Evolutionary conservation across 2,113 vertebrate genomes (phyloP).

Genomic region (Eleginops maclovinus): DNA sequence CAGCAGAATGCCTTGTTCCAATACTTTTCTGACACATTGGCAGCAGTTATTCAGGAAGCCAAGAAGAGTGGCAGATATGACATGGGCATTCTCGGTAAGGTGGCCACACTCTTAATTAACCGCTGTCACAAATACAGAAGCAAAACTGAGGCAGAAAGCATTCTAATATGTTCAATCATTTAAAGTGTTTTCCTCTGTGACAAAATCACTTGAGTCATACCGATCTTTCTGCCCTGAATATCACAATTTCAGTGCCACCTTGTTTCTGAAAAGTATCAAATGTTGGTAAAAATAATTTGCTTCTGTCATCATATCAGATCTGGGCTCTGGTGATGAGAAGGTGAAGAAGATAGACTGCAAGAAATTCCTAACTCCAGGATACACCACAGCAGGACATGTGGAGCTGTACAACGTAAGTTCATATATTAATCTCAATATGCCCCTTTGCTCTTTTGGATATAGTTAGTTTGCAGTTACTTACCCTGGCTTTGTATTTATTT

Average conservation of each 20-base stretch:
- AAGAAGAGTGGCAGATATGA: conserved; percentile 98
- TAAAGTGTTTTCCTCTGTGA: background rate
- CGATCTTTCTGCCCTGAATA: background rate
- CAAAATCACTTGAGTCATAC: background rate
- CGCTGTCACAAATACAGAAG: background rate
- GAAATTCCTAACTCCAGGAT: conserved; percentile 96
- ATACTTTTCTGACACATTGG: conserved; percentile 96
- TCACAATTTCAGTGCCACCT: background rate
- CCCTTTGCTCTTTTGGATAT: background rate
- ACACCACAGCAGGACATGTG: conserved; percentile 96
- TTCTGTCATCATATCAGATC: conserved; percentile 80
- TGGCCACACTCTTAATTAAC: background rate
- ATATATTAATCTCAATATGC: too few species aligned
- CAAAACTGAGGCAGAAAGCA: background rate
- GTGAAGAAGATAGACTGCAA: conserved; percentile 94
- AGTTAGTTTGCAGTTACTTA: background rate
- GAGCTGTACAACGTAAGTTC: conserved; percentile 93
- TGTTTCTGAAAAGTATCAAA: too few species aligned
- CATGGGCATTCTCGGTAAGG: conserved; percentile 97
- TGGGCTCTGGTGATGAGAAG: conserved; percentile 97
- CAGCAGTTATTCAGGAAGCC: conserved; percentile 95
- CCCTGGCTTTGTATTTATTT: background rate
- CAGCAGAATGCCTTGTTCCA: conserved; percentile 98
- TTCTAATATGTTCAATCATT: conserved; percentile 3
- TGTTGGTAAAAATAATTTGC: background rate